Conservation (phyloP, 1,140 invertebrate genomes). For the Microvelia longipes region DNA sequence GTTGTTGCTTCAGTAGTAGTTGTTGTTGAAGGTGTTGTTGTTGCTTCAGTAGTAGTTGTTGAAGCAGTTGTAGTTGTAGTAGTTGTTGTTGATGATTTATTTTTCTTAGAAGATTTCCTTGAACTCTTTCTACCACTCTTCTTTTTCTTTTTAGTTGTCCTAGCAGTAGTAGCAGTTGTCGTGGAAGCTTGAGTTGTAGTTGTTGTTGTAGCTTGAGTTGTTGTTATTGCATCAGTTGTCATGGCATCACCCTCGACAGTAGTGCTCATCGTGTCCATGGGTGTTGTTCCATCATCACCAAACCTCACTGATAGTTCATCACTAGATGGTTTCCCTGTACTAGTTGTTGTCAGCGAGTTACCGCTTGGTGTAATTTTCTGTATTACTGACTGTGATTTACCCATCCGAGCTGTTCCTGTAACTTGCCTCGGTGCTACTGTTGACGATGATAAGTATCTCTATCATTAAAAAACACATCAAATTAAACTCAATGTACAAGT, state of each 20-base stretch:
- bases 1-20: slow-evolving; percentile 3
- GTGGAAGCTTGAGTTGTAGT: slow-evolving; percentile 9
- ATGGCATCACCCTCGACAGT: slow-evolving; percentile 7
- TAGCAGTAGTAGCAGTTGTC: slow-evolving; percentile 11
- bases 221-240: slow-evolving; percentile 7
- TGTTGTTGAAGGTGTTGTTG: slow-evolving; percentile 5
- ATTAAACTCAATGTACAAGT: too few species aligned
- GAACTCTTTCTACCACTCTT: slow-evolving; percentile 6
- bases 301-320: too few species aligned
- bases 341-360: neutral
- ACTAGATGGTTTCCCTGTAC: too few species aligned
- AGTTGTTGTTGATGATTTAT: slow-evolving; percentile 8
- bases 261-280: neutral
- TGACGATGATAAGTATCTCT: too few species aligned
- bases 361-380: neutral
- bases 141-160: slow-evolving; percentile 5
- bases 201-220: slow-evolving; percentile 6
- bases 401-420: too few species aligned
- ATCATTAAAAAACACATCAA: too few species aligned
- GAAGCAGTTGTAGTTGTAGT: slow-evolving; percentile 4
- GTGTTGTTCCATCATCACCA: neutral
- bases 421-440: too few species aligned
- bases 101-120: slow-evolving; percentile 1
- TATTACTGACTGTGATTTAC: neutral
- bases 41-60: slow-evolving; percentile 4